phyloP scores from a whole-genome alignment of 53 echinoderm and acorn worm genomes.

The Paracentrotus lividus region DNA sequence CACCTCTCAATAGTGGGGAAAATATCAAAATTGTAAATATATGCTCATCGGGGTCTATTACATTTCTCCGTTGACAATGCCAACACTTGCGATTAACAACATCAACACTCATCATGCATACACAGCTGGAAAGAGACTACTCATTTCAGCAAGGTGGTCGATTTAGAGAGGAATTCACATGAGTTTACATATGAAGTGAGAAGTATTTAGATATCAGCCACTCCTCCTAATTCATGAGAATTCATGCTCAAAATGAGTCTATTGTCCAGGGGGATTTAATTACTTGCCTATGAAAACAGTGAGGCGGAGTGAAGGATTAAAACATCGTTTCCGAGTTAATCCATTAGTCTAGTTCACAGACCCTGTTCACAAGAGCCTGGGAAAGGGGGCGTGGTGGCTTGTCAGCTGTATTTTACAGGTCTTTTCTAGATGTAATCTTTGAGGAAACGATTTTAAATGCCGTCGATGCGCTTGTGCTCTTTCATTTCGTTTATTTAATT shows the following conservation, averaged over 20 bases:
- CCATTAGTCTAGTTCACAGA: not conserved
- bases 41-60: too few relatives aligned
- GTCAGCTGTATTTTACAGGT: too few relatives aligned
- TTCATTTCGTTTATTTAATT: too few relatives aligned
- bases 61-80: too few relatives aligned
- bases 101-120: not conserved
- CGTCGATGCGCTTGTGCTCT: too few relatives aligned
- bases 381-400: too few relatives aligned
- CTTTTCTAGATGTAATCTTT: too few relatives aligned
- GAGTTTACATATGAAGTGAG: not conserved
- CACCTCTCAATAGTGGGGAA: too few relatives aligned
- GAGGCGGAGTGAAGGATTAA: not conserved
- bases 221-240: not conserved
- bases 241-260: not conserved
- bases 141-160: not conserved
- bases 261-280: not conserved
- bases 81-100: too few relatives aligned
- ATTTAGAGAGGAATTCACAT: not conserved
- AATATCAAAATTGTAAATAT: too few relatives aligned
- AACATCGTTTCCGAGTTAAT: not conserved
- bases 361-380: too few relatives aligned
- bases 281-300: not conserved
- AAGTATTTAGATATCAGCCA: not conserved
- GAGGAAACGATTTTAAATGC: too few relatives aligned
- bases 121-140: not conserved